Evolutionary conservation across 2,797 vertebrate genomes (phyloP).

Genomic region (Siniperca scherzeri): DNA sequence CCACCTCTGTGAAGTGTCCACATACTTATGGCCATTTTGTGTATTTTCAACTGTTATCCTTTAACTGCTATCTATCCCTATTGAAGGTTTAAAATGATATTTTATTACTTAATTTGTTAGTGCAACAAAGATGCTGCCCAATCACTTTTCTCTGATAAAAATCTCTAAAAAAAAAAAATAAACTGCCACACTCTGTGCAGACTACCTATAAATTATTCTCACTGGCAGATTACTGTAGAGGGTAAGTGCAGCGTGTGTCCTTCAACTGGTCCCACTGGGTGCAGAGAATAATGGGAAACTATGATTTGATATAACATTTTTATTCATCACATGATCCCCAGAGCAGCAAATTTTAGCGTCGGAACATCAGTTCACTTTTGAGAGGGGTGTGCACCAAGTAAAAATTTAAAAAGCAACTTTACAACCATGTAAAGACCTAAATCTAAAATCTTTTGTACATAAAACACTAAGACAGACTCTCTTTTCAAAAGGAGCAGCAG

Average conservation of each 20-base stretch:
- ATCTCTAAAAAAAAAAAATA: no score
- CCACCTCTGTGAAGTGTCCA: neutral
- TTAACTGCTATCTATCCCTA: neutral
- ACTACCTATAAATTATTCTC: neutral
- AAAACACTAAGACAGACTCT: conserved; percentile 8
- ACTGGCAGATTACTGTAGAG: neutral
- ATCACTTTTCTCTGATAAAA: neutral
- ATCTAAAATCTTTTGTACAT: conserved; percentile 4
- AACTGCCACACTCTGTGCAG: neutral
- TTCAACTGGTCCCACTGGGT: neutral
- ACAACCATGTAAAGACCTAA: neutral
- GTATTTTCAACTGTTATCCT: no score
- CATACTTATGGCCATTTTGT: neutral
- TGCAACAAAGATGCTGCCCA: neutral
- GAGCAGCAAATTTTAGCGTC: neutral
- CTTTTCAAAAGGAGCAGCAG: conserved; percentile 21
- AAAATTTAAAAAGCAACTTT: neutral
- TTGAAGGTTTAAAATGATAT: neutral
- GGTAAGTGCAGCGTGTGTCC: neutral
- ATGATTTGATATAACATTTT: neutral
- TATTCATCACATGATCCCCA: neutral
- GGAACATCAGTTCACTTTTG: conserved; percentile 6
- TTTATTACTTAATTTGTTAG: neutral
- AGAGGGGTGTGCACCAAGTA: neutral
- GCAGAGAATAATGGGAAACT: neutral